phyloP scores from a whole-genome alignment of 2,797 vertebrate genomes.

The Capromys pilorides region DNA sequence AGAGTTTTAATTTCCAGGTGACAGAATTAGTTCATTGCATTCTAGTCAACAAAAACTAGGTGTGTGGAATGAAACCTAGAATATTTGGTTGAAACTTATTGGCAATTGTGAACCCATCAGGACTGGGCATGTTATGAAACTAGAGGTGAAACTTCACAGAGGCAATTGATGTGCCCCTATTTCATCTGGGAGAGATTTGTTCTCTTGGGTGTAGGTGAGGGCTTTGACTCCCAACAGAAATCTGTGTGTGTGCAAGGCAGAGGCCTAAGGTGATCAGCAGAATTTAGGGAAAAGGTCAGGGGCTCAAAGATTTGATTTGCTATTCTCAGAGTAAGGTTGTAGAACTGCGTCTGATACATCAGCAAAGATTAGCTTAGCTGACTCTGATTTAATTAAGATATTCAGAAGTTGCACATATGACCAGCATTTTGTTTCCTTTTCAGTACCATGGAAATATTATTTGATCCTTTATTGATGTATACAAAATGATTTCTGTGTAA shows the following conservation, averaged over 20 bases:
- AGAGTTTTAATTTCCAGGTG: not conserved
- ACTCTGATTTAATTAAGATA: not conserved
- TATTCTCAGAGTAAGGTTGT: not conserved
- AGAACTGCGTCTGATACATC: not conserved
- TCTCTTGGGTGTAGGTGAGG: not conserved
- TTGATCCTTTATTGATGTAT: not conserved
- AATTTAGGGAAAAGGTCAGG: not conserved
- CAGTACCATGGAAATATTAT: not conserved
- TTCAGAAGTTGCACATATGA: not conserved
- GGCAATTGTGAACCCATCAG: not conserved
- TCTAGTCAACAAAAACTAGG: not conserved
- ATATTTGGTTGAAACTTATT: not conserved
- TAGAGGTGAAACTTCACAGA: not conserved
- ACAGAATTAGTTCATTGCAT: not conserved
- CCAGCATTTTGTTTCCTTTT: not conserved
- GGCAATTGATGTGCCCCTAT: not conserved
- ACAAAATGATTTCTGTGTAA: not conserved
- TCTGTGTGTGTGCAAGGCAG: fast-evolving
- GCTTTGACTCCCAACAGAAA: not conserved
- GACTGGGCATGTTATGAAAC: not conserved
- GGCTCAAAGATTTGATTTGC: not conserved
- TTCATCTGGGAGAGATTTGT: not conserved
- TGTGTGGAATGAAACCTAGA: not conserved
- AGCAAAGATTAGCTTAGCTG: not conserved
- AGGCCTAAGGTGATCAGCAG: not conserved